Percentiles rank a stretch among this genome's conserved stretches.
Conservation (phyloP, 2,888 invertebrate species). For the Synanthedon andrenaeformis region DNA sequence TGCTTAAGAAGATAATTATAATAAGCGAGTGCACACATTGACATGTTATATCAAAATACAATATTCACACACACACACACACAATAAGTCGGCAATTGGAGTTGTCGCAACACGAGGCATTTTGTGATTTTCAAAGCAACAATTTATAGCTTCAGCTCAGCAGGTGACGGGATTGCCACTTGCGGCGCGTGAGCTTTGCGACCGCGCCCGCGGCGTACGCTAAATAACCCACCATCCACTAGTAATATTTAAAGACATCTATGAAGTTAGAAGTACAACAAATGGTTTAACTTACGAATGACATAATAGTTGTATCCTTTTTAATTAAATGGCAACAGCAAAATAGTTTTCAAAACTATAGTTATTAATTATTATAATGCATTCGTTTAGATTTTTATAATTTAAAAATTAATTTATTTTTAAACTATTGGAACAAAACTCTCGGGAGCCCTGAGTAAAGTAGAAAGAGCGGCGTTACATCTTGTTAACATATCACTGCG, state of each 20-base stretch:
- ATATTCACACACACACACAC: neutral
- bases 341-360: no score
- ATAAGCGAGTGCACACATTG: neutral
- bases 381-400: no score
- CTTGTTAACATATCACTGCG: no score
- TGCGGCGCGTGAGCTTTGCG: constrained; percentile 7
- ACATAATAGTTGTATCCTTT: no score
- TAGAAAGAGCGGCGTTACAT: no score
- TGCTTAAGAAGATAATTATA: neutral
- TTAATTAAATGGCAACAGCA: no score
- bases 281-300: no score
- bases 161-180: constrained; percentile 16
- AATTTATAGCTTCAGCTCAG: constrained; percentile 15
- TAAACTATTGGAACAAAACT: no score
- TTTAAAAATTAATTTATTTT: no score
- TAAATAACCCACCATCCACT: neutral
- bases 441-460: no score
- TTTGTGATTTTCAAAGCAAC: neutral
- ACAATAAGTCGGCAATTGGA: neutral
- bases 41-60: constrained; percentile 2
- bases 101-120: constrained; percentile 1
- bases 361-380: no score
- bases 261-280: no score
- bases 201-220: constrained; percentile 2
- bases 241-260: neutral